These are phyloP conservation scores for Tetragonisca angustula DNA, from an alignment of 2,888 invertebrate species.

Conservation along the genomic window DNA sequence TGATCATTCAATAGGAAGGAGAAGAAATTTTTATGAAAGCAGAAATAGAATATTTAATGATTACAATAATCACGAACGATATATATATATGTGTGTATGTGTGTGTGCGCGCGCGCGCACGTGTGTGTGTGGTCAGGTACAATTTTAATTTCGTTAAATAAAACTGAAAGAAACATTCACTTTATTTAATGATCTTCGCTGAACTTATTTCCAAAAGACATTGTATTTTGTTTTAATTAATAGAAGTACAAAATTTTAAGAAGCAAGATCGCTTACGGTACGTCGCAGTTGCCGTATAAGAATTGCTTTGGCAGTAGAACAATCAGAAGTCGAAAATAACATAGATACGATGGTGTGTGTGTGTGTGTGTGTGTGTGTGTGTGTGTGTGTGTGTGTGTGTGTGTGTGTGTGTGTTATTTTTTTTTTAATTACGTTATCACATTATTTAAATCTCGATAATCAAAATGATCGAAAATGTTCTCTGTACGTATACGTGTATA, in stretches of 20 bases:
- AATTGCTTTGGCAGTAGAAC: conserved; percentile 72
- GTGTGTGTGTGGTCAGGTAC: conserved; percentile 30
- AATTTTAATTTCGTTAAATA: conserved; percentile 44
- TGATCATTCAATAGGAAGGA: not conserved
- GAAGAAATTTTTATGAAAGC: conserved; percentile 2
- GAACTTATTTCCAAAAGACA: conserved; percentile 63
- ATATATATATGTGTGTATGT: not conserved
- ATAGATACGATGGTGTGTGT: conserved; percentile 52
- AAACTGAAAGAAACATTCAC: conserved; percentile 66
- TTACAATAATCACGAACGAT: conserved; percentile 8
- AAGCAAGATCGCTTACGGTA: conserved; percentile 64
- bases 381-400: too few species aligned
- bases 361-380: too few species aligned
- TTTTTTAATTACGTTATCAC: conserved; percentile 59
- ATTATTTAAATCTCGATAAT: conserved; percentile 59
- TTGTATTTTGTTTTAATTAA: conserved; percentile 58
- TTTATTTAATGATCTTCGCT: conserved; percentile 64
- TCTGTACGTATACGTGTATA: conserved; percentile 23
- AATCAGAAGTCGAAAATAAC: conserved; percentile 67
- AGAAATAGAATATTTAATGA: conserved; percentile 20
- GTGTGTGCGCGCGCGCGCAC: conserved; percentile 2
- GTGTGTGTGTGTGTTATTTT: not conserved
- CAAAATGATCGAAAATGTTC: conserved; percentile 53
- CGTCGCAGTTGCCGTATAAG: conserved; percentile 65
- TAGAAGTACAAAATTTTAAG: conserved; percentile 69